Evolutionary conservation across 2,113 vertebrate species (phyloP), one percentile per base, ranked within the genome.

Genomic region (Platanista minor): DNA sequence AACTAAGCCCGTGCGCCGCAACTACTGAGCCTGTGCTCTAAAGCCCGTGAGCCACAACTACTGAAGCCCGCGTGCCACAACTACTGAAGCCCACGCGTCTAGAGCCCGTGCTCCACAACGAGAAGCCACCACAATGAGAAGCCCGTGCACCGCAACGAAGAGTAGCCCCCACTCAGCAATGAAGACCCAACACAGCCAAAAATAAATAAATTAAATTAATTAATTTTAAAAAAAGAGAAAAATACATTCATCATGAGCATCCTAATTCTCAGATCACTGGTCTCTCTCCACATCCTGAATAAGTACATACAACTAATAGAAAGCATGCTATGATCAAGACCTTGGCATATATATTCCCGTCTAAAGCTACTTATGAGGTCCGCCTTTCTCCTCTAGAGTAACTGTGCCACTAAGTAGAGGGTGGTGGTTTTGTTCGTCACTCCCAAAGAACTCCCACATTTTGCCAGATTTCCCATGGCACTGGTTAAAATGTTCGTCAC

Each of bases 211-310:
- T 52, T 17, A 52, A 52, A 17, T 52, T 17, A 52, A 17, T 52
- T 18, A 17, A 17, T 52, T 17, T 2, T 6, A 1, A 9, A 81
- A n/a, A 87, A 95, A 89, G 69, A 89, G 69, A 88, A 81, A 82
- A 91, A 87, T 20, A 90, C 59, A 96, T 67, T 94, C 20, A 97
- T 93, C 67, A 77, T n/a, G 7, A 94, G n/a, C 75, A 93, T 15
- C 13, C 66, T 91, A 66, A 25, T 90, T 83, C 84, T 85, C 39
- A 92, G 74, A 92, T 77, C 67, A 80, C 43, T 71, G 21, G 9
- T 72, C 17, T 61, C 59, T 87, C 17, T 29, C 33, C 52, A 92
- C 21, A 91, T 36, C 67, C 83, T 84, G 36, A 87, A 46, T 77
- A 95, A 46, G 8, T 43, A 57, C 17, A 52, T 33, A 13, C n/a